Conservation (phyloP, 1,140 invertebrate genomes). For the Drosophila fuyamai region DNA sequence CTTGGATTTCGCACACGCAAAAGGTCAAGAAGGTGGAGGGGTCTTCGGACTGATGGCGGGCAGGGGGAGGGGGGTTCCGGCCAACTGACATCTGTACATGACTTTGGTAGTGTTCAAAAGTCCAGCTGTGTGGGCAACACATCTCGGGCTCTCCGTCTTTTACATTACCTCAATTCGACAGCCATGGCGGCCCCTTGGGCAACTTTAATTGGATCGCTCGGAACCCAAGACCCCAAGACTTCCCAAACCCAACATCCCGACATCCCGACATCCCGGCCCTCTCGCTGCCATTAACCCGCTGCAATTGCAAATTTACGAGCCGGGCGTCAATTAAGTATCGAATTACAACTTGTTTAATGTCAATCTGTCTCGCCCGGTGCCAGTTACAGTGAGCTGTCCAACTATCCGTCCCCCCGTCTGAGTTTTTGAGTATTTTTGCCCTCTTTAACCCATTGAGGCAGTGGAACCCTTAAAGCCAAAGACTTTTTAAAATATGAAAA, state of each 20-base stretch:
- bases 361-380: conserved; percentile 72
- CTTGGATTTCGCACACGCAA: conserved; percentile 55
- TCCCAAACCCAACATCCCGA: background rate
- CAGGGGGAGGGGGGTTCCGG: background rate
- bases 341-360: conserved; percentile 85
- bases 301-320: conserved; percentile 84
- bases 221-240: conserved; percentile 20
- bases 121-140: conserved; percentile 55
- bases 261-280: background rate
- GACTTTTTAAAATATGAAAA: background rate
- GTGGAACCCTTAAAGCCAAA: conserved; percentile 9
- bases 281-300: conserved; percentile 35
- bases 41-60: background rate
- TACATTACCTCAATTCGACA: conserved; percentile 82
- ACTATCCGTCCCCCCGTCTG: conserved; percentile 21
- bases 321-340: conserved; percentile 85
- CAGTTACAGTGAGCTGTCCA: conserved; percentile 53
- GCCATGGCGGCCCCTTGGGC: conserved; percentile 75
- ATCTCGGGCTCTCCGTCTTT: conserved; percentile 49
- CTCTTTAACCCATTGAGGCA: conserved; percentile 14
- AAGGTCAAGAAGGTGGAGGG: conserved; percentile 30
- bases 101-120: conserved; percentile 34
- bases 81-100: conserved; percentile 38
- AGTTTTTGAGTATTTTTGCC: conserved; percentile 38
- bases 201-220: conserved; percentile 77